These are phyloP conservation scores for Cryptus armator DNA, from an alignment of 2,888 invertebrate genomes.

Conservation along the genomic window DNA sequence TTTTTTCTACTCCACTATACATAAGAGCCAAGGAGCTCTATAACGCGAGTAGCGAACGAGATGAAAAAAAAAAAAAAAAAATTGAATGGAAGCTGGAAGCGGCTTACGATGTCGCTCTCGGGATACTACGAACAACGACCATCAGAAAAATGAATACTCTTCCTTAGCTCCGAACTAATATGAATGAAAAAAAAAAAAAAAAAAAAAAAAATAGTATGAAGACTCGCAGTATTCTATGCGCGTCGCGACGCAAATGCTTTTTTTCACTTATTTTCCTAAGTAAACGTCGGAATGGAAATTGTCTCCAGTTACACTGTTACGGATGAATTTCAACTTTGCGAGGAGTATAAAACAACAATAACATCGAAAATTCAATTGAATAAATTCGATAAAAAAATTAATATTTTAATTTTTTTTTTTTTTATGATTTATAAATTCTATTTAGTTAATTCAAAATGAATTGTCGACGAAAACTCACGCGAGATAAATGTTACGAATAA, in stretches of 20 bases:
- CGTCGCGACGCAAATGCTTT: neutral
- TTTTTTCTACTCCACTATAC: slow-evolving; percentile 35
- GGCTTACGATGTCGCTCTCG: slow-evolving; percentile 54
- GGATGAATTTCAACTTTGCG: neutral
- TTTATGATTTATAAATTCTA: too few species aligned
- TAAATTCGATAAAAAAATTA: too few species aligned
- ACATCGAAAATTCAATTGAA: too few species aligned
- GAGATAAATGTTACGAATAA: neutral
- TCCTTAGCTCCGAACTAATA: slow-evolving; percentile 33
- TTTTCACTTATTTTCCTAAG: neutral
- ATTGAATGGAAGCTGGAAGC: slow-evolving; percentile 58
- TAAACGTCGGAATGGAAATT: neutral
- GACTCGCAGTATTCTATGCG: neutral
- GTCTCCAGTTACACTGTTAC: neutral
- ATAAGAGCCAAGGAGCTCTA: slow-evolving; percentile 8
- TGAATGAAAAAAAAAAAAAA: slow-evolving; percentile 11
- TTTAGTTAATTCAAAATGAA: too few species aligned
- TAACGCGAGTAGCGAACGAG: slow-evolving; percentile 28
- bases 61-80: slow-evolving; percentile 46
- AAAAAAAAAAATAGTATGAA: slow-evolving; percentile 4
- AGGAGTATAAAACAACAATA: neutral
- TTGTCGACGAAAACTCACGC: neutral
- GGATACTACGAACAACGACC: slow-evolving; percentile 17
- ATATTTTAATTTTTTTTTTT: too few species aligned
- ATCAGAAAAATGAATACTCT: slow-evolving; percentile 43